Evolutionary conservation across 2,888 invertebrate genomes (phyloP), one percentile per base, ranked within the genome.

Genomic region (Molorchus minor): DNA sequence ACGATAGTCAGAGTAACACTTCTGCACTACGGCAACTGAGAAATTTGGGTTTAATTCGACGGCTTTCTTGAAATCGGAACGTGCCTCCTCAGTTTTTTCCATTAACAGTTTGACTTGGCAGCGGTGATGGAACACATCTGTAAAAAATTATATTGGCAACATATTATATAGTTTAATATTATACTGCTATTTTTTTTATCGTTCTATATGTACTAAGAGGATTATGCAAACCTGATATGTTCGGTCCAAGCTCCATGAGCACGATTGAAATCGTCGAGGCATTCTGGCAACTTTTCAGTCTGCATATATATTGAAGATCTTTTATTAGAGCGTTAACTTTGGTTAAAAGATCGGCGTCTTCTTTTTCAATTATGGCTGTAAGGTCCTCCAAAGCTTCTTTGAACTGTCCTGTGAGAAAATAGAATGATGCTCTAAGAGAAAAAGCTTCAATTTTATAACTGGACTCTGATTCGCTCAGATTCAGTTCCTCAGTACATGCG

Each of bases 111-210:
- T 87, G 5, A 96, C 90, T 87, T 97, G 88, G 47, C 96, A 97
- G 63, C 96, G 84, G 75, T 98, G 96, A 78, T 96, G 94, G 79
- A 92, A 97, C 51, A 98, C 88, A 78, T 98, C 98, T 16, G 58
- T n/a, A 35, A 71, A 69, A 43, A 36, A 47, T 38, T 92, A 87
- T 21, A n/a, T n/a, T n/a, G n/a, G n/a, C n/a, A n/a, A n/a, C n/a
- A n/a, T n/a, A n/a, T n/a, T n/a, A n/a, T n/a, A n/a, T n/a, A n/a
- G n/a, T n/a, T n/a, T n/a, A n/a, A n/a, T n/a, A n/a, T n/a, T n/a
- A n/a, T n/a, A n/a, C n/a, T n/a, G n/a, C n/a, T n/a, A n/a, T n/a
- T n/a, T n/a, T n/a, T n/a, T n/a, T n/a, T n/a, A n/a, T n/a, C n/a
- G n/a, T n/a, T n/a, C n/a, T n/a, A n/a, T n/a, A n/a, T n/a, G n/a